Evolutionary conservation across 2,113 vertebrate species (phyloP).

Genomic region (Struthio camelus): DNA sequence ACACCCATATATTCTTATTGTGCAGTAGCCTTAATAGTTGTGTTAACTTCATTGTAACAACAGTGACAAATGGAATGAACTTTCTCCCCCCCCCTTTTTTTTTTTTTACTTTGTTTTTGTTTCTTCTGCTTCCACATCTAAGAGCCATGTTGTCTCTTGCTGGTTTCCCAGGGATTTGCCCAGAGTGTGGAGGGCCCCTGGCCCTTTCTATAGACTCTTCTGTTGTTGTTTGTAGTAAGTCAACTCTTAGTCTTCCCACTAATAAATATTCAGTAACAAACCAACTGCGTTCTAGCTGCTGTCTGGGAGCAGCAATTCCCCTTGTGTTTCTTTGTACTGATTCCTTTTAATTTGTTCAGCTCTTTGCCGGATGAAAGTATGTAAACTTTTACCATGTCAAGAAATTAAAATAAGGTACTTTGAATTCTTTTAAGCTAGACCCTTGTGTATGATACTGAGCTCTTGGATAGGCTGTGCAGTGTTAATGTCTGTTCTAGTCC

Average conservation of each 20-base stretch:
- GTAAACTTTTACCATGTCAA: conserved; percentile 80
- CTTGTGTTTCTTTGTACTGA: conserved; percentile 71
- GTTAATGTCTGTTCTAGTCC: background rate
- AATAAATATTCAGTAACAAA: conserved; percentile 78
- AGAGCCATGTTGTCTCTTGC: conserved; percentile 67
- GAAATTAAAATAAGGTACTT: conserved; percentile 82
- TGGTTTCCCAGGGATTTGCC: conserved; percentile 59
- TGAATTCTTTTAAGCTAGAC: conserved; percentile 71
- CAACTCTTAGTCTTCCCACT: conserved; percentile 71
- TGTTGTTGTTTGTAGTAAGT: conserved; percentile 73
- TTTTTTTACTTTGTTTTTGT: background rate
- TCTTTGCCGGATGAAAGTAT: conserved; percentile 62
- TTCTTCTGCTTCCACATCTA: conserved; percentile 28
- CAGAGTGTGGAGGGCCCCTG: background rate
- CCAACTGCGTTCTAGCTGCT: conserved; percentile 68
- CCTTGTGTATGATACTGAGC: conserved; percentile 41
- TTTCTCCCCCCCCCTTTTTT: background rate
- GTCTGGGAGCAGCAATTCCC: conserved; percentile 36
- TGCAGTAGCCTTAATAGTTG: conserved; percentile 68
- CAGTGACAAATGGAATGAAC: conserved; percentile 53
- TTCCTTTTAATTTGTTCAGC: conserved; percentile 60
- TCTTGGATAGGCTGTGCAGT: background rate
- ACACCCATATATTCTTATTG: conserved; percentile 48
- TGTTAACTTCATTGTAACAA: conserved; percentile 57
- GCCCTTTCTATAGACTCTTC: conserved; percentile 53